Evolutionary conservation across 2,113 vertebrate species (phyloP).

Genomic region (Callipepla californica): DNA sequence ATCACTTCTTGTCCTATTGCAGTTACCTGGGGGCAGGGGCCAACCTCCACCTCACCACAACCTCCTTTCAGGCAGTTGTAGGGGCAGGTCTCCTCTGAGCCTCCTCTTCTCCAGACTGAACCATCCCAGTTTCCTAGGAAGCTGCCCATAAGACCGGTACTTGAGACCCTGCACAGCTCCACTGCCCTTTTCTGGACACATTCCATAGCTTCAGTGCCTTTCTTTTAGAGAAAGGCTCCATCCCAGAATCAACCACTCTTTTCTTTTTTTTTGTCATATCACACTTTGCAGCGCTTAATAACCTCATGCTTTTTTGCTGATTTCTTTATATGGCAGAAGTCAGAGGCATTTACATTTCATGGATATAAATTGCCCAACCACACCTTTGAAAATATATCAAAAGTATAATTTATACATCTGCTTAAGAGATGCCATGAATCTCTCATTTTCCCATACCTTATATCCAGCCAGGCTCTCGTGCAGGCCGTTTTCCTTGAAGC

Average conservation of each 20-base stretch:
- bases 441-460: background rate
- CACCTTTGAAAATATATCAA: constrained; percentile 13
- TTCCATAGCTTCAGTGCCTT: no score
- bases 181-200: no score
- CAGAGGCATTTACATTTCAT: background rate
- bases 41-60: no score
- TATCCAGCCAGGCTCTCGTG: background rate
- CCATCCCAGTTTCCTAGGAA: no score
- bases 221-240: background rate
- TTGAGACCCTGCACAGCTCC: no score
- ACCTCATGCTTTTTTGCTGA: background rate
- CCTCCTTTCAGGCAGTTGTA: no score
- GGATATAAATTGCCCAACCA: background rate
- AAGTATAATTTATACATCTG: background rate
- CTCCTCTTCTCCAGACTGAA: no score
- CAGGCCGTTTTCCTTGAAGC: background rate
- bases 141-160: no score
- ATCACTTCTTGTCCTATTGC: no score
- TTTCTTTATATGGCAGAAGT: background rate
- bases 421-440: constrained; percentile 1
- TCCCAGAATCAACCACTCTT: background rate
- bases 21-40: no score
- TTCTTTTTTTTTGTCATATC: background rate
- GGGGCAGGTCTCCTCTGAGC: no score
- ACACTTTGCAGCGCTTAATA: background rate